Evolutionary conservation across 2,888 invertebrate species (phyloP).

Genomic region (Drosophila hamatofila): DNA sequence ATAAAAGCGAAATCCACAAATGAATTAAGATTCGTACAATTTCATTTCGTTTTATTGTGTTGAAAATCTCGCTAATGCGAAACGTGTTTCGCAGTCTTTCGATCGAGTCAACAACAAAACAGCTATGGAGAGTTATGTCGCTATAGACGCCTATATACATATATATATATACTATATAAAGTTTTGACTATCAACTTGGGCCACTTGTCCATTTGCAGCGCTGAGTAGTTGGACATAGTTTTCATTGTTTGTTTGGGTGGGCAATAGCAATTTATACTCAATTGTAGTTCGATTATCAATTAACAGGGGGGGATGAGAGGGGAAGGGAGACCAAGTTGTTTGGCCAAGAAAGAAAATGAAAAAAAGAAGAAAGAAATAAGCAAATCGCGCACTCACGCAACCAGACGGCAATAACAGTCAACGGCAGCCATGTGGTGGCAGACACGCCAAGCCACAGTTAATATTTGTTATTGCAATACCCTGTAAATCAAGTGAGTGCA

Average conservation of each 20-base stretch:
- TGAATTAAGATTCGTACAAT: slow-evolving; percentile 43
- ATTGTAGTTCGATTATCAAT: slow-evolving; percentile 52
- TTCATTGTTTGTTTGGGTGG: slow-evolving; percentile 47
- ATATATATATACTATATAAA: neutral
- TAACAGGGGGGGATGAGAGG: slow-evolving; percentile 46
- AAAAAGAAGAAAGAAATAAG: neutral
- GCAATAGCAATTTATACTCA: slow-evolving; percentile 45
- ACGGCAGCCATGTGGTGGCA: slow-evolving; percentile 10
- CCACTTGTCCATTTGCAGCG: slow-evolving; percentile 44
- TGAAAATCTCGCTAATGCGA: slow-evolving; percentile 36
- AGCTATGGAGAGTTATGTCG: slow-evolving; percentile 26
- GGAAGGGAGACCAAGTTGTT: slow-evolving; percentile 33
- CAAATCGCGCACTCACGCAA: slow-evolving; percentile 41
- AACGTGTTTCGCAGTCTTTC: slow-evolving; percentile 58
- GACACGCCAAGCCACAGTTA: slow-evolving; percentile 24
- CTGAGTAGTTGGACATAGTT: slow-evolving; percentile 30
- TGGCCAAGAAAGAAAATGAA: neutral
- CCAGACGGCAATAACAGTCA: slow-evolving; percentile 35
- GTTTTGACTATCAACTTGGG: slow-evolving; percentile 9
- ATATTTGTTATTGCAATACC: slow-evolving; percentile 16
- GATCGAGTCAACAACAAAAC: slow-evolving; percentile 1
- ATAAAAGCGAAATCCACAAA: slow-evolving; percentile 33
- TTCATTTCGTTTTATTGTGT: slow-evolving; percentile 27
- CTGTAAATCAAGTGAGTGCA: neutral
- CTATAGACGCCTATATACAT: neutral